Evolutionary conservation across 1,140 invertebrate genomes (phyloP).

Genomic region (Halictus rubicundus): DNA sequence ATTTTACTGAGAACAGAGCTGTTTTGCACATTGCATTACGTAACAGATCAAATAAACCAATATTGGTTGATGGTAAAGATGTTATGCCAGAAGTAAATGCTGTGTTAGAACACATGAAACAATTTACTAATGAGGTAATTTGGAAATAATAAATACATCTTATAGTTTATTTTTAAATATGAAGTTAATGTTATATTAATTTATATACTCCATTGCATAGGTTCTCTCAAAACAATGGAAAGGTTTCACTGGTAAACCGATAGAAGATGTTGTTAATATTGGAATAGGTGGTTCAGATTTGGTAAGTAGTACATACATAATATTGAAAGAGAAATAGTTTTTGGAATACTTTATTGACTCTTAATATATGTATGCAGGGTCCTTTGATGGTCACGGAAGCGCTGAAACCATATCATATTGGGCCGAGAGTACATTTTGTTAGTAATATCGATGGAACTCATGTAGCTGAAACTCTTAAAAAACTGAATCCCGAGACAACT

Average conservation of each 20-base stretch:
- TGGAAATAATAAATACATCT: not conserved
- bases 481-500: slow-evolving; percentile 94
- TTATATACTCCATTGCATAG: slow-evolving; percentile 71
- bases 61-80: slow-evolving; percentile 94
- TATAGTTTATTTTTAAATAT: not conserved
- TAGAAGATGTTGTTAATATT: slow-evolving; percentile 99
- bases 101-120: slow-evolving; percentile 97
- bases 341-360: slow-evolving; percentile 16
- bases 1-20: slow-evolving; percentile 98
- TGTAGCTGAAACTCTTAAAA: slow-evolving; percentile 95
- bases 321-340: slow-evolving; percentile 17
- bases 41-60: slow-evolving; percentile 89
- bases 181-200: not conserved
- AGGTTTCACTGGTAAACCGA: slow-evolving; percentile 96
- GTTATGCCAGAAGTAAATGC: slow-evolving; percentile 96
- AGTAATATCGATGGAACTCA: slow-evolving; percentile 99
- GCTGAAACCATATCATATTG: slow-evolving; percentile 93
- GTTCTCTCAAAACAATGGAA: slow-evolving; percentile 88
- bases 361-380: slow-evolving; percentile 83
- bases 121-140: slow-evolving; percentile 89
- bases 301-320: slow-evolving; percentile 77
- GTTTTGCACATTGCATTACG: slow-evolving; percentile 97
- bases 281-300: slow-evolving; percentile 99
- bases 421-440: slow-evolving; percentile 97
- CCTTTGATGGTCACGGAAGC: slow-evolving; percentile 99